Conservation (phyloP, 30 jellyfish, hydroid and myxozoan species). For the Phacellophora camtschatica region DNA sequence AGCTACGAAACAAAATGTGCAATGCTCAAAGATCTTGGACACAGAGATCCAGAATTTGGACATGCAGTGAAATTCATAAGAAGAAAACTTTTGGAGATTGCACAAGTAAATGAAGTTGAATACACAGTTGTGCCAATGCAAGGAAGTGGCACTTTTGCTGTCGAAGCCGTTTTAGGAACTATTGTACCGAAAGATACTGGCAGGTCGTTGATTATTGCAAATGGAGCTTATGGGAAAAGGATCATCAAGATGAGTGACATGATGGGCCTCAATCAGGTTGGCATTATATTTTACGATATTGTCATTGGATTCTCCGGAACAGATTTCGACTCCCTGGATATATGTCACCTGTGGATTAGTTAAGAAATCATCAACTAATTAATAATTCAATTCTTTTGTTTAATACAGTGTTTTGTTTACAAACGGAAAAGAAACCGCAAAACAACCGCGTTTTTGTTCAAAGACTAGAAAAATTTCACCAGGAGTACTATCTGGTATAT, state of each 20-base stretch:
- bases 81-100: slow-evolving; percentile 59
- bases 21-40: slow-evolving; percentile 89
- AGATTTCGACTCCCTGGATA: too few species aligned
- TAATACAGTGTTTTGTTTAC: too few species aligned
- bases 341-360: too few species aligned
- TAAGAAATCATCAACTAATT: too few species aligned
- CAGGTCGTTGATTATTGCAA: slow-evolving; percentile 51
- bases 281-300: not conserved
- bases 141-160: slow-evolving; percentile 95
- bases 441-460: too few species aligned
- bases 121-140: slow-evolving; percentile 81
- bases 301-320: not conserved
- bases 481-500: too few species aligned
- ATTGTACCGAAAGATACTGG: slow-evolving; percentile 79
- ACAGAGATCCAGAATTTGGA: slow-evolving; percentile 78
- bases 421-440: too few species aligned
- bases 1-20: slow-evolving; percentile 86
- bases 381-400: too few species aligned
- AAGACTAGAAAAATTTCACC: too few species aligned
- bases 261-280: slow-evolving; percentile 66
- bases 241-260: slow-evolving; percentile 74
- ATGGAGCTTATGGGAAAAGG: slow-evolving; percentile 91
- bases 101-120: slow-evolving; percentile 51
- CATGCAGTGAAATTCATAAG: slow-evolving; percentile 71
- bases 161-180: slow-evolving; percentile 84